Evolutionary conservation across 2,888 invertebrate genomes (phyloP).

Genomic region (Odontocolon sp.): DNA sequence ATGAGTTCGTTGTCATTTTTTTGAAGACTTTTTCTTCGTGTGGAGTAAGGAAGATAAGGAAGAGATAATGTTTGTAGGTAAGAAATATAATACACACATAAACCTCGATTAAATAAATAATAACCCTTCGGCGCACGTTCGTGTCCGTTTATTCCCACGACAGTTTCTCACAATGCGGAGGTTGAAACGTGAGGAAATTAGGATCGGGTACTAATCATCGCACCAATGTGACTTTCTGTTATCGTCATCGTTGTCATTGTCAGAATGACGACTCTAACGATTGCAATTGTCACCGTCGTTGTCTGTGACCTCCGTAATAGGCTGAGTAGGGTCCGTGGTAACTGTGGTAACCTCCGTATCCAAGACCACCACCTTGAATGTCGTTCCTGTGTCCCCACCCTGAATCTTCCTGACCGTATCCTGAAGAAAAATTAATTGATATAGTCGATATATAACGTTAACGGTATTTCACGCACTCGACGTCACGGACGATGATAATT

Average conservation of each 20-base stretch:
- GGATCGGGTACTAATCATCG: neutral
- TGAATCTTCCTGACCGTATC: conserved; percentile 75
- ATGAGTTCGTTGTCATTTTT: too few relatives aligned
- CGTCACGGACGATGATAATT: too few relatives aligned
- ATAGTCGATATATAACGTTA: conserved; percentile 16
- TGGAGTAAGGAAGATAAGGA: too few relatives aligned
- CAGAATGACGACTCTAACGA: neutral
- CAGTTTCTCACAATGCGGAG: neutral
- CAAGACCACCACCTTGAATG: conserved; percentile 58
- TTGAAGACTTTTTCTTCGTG: too few relatives aligned
- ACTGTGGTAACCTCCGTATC: conserved; percentile 62
- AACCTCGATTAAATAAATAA: conserved; percentile 25
- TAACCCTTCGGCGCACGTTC: conserved; percentile 1
- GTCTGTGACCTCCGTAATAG: conserved; percentile 61
- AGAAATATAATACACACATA: conserved; percentile 9
- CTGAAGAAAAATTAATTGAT: conserved; percentile 59
- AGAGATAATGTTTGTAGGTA: neutral
- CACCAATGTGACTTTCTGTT: neutral
- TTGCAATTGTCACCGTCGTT: conserved; percentile 55
- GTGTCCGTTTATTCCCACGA: conserved; percentile 25
- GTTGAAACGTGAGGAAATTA: neutral
- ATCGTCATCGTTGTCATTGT: neutral
- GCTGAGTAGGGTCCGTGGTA: conserved; percentile 59
- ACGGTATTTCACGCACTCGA: too few relatives aligned
- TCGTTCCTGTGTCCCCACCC: conserved; percentile 77